A percentile compares a stretch with the other conserved stretches of the same genome.
Evolutionary conservation across 2,888 invertebrate genomes (phyloP).

Genomic region (Pheosia tremula): DNA sequence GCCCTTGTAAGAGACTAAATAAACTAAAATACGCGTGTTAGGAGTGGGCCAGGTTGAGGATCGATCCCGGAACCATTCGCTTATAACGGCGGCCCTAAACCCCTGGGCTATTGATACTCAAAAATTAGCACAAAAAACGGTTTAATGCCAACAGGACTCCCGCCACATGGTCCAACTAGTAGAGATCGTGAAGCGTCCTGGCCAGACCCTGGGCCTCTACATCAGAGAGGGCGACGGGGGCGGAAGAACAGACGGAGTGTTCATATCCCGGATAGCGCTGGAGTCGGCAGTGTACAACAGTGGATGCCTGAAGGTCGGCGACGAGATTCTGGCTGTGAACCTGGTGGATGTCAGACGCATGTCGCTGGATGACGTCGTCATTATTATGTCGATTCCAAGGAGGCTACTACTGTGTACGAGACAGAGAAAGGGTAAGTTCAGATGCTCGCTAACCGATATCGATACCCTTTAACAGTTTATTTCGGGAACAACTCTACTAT

Average conservation of each 20-base stretch:
- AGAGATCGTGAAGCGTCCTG: slow-evolving; percentile 99
- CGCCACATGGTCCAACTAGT: slow-evolving; percentile 95
- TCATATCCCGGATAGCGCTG: slow-evolving; percentile 95
- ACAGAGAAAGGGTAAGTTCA: slow-evolving; percentile 87
- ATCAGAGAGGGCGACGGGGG: slow-evolving; percentile 99
- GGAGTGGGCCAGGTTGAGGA: no score
- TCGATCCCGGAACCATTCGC: no score
- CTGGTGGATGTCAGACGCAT: slow-evolving; percentile 98
- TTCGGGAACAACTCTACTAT: no score
- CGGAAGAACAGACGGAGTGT: slow-evolving; percentile 97
- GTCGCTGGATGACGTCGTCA: slow-evolving; percentile 99
- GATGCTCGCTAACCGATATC: no score
- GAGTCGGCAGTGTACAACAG: slow-evolving; percentile 99
- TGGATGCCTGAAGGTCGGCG: slow-evolving; percentile 98
- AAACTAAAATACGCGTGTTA: no score
- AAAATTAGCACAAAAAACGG: background rate
- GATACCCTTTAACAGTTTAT: no score
- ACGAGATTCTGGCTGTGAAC: slow-evolving; percentile 99
- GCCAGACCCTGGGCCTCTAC: slow-evolving; percentile 98
- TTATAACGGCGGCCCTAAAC: no score
- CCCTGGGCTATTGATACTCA: background rate
- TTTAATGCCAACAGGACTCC: slow-evolving; percentile 80
- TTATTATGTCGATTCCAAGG: slow-evolving; percentile 99
- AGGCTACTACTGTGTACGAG: slow-evolving; percentile 97
- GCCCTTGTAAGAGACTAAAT: no score